A percentile compares a stretch with the other conserved stretches of the same genome.
Conservation (phyloP, 2,113 vertebrate species). For the Neolamprologus variostigma region DNA sequence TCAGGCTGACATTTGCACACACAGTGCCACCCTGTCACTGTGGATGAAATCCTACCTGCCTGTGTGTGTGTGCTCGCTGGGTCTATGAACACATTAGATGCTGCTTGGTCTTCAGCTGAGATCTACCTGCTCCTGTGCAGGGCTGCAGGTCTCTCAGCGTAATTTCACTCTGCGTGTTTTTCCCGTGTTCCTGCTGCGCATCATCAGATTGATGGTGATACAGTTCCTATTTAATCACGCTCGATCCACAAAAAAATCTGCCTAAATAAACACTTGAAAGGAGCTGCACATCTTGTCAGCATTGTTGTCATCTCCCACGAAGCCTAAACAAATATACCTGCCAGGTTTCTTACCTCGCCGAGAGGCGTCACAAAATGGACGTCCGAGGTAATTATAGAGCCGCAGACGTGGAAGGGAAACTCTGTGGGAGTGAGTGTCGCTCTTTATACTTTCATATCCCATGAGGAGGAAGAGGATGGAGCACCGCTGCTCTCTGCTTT, state of each 20-base stretch:
- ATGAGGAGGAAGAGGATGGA: not conserved
- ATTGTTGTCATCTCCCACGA: conserved; percentile 52
- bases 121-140: not conserved
- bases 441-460: conserved; percentile 30
- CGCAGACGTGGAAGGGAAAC: conserved; percentile 26
- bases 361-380: conserved; percentile 40
- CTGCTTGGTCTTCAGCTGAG: not conserved
- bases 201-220: not conserved
- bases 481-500: not conserved
- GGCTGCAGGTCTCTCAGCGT: not conserved
- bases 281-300: conserved; percentile 5
- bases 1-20: conserved; percentile 75
- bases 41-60: conserved; percentile 71
- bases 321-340: conserved; percentile 49
- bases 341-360: conserved; percentile 13
- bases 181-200: not conserved
- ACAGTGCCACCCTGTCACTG: conserved; percentile 72
- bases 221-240: conserved; percentile 26
- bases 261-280: conserved; percentile 43
- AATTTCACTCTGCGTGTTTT: not conserved
- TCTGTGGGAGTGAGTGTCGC: not conserved
- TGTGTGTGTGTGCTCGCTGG: not conserved
- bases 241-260: conserved; percentile 22
- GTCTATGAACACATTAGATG: not conserved
- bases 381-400: conserved; percentile 53